Evolutionary conservation across 2,113 vertebrate genomes (phyloP).

Genomic region (Anas platyrhynchos): DNA sequence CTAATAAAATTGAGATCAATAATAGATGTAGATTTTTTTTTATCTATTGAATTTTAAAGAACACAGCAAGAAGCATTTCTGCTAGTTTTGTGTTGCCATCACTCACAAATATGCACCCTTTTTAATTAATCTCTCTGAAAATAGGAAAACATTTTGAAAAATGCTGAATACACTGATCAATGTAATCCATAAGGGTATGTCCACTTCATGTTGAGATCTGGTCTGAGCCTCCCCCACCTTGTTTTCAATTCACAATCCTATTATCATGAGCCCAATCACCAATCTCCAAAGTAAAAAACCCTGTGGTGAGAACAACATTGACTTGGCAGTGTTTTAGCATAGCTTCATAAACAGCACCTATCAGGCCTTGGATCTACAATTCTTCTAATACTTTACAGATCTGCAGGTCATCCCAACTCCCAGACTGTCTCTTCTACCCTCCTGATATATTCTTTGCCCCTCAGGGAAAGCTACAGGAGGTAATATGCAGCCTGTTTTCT

Average conservation of each 20-base stretch:
- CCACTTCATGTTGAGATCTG: background rate
- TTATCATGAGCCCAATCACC: background rate
- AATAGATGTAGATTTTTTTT: background rate
- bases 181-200: fast-evolving
- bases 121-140: background rate
- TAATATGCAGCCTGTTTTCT: background rate
- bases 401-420: background rate
- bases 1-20: background rate
- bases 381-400: background rate
- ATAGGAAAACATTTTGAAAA: background rate
- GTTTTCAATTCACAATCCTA: background rate
- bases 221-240: background rate
- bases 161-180: background rate
- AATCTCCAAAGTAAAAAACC: background rate
- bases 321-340: background rate
- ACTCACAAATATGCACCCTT: background rate
- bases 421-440: background rate
- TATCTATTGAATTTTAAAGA: background rate
- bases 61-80: background rate
- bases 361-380: fast-evolving
- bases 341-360: background rate
- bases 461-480: background rate
- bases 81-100: background rate
- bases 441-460: background rate
- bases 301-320: background rate